Conservation (phyloP, 2,113 vertebrate genomes). For the Megaptera novaeangliae region DNA sequence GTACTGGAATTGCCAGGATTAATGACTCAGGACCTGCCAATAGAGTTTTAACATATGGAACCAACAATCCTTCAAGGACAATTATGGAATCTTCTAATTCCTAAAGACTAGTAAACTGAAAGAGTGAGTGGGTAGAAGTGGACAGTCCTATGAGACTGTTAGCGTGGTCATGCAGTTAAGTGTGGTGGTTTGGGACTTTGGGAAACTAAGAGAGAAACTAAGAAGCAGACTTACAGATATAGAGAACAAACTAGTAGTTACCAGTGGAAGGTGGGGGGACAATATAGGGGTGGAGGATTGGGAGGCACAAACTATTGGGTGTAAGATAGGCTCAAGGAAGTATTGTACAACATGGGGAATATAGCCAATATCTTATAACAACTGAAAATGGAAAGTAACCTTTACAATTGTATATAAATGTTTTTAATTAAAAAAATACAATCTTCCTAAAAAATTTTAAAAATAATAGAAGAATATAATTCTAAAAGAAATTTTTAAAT, state of each 20-base stretch:
- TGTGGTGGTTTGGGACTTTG: background rate
- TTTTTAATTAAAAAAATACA: background rate
- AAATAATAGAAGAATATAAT: background rate
- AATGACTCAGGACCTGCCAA: background rate
- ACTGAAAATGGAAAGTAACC: background rate
- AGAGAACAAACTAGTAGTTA: background rate
- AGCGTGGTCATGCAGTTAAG: background rate
- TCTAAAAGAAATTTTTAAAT: background rate
- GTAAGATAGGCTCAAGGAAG: background rate
- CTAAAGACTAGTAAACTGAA: background rate
- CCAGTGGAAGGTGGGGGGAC: background rate
- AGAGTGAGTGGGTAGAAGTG: background rate
- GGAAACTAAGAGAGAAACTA: too few species aligned
- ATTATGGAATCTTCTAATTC: background rate
- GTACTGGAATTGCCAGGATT: background rate
- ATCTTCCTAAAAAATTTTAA: background rate
- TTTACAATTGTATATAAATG: background rate
- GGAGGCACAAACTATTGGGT: background rate
- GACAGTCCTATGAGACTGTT: background rate
- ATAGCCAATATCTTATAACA: background rate
- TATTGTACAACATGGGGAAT: background rate
- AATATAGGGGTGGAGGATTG: background rate
- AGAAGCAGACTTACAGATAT: too few species aligned
- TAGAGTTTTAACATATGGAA: background rate
- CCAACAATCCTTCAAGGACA: background rate